Base-by-base conservation (phyloP, 2,888 invertebrate species). In the Drosophila picticornis region DNA sequence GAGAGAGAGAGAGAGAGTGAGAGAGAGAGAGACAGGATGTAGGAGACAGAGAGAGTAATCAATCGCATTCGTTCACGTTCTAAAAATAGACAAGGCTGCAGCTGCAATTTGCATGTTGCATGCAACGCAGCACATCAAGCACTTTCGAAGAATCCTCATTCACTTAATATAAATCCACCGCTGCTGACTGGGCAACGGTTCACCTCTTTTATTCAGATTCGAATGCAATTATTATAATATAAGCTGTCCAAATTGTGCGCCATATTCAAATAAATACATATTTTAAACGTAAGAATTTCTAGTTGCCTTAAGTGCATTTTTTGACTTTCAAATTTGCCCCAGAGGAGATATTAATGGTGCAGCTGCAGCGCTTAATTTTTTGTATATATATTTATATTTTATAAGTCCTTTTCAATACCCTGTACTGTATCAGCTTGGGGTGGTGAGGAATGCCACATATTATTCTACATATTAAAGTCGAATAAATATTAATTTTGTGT, bases 61-160 rank as follows among this genome's bases (percentile, higher is more conserved):
- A 73, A 64, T 75, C 31, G 65, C 27, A 63, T 55, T 64, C 19
- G 36, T 56, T 32, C 29, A 19, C 48, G 31, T 25, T 55, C 69
- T 75, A 75, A 60, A 63, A 38, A 68, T 75, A 76, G 60, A 19
- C 27, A 11, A 40, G 43, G 52, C 55, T 1, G 19, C 19, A 32
- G 76, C 80, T 63, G 69, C 43, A 80, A 50, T 56, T 62, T 62
- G 50, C 53, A 78, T 46, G 40, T 51, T 59, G 32, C 43, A 53
- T 63, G 32, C 51, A 36, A 71, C 52, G 50, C 53, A 19, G 31
- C 34, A 22, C 16, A 25, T 13, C 13, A 25, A 43, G 2, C 4
- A 19, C 6, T 11, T 25, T 2, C 50, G 9, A 11, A 13, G 22
- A 11, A n/a, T n/a, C 48, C 27, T 36, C 11, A 7, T 38, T 38